phyloP scores from a whole-genome alignment of 2,113 vertebrate genomes.

The Corythaeola cristata region DNA sequence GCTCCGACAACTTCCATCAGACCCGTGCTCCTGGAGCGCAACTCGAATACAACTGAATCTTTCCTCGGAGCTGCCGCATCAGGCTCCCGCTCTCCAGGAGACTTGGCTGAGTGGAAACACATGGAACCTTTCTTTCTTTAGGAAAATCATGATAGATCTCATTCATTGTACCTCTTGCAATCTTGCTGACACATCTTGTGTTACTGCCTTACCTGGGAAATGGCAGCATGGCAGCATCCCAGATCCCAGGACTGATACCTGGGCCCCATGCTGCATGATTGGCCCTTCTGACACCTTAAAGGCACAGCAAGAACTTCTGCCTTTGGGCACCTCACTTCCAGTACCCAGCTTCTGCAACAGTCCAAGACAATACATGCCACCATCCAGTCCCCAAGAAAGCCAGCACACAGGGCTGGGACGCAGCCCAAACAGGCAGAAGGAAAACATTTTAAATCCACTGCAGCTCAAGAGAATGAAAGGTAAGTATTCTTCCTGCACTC shows the following conservation, averaged over 20 bases:
- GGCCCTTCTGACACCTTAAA: not conserved
- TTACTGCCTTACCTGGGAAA: not conserved
- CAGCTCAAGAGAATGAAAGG: not conserved
- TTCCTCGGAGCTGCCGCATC: not conserved
- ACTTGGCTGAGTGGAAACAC: not conserved
- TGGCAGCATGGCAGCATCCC: not conserved
- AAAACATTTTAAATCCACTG: not conserved
- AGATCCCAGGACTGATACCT: not conserved
- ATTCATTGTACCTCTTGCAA: not conserved
- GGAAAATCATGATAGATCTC: rapidly evolving
- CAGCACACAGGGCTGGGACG: rapidly evolving
- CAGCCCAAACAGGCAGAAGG: not conserved
- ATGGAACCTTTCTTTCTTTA: not conserved
- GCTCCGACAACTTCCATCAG: not conserved
- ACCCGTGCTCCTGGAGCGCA: rapidly evolving
- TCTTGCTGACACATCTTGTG: not conserved
- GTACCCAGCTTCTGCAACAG: not conserved
- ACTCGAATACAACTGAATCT: not conserved
- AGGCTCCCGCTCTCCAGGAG: not conserved
- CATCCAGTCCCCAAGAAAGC: too few relatives aligned
- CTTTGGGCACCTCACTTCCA: not conserved
- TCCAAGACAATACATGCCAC: not conserved
- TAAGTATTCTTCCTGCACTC: not conserved
- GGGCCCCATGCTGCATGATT: not conserved
- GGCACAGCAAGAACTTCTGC: not conserved